These are phyloP conservation scores for Muscicapa adusta DNA, from an alignment of 2,113 vertebrate genomes.

Conservation along the genomic window DNA sequence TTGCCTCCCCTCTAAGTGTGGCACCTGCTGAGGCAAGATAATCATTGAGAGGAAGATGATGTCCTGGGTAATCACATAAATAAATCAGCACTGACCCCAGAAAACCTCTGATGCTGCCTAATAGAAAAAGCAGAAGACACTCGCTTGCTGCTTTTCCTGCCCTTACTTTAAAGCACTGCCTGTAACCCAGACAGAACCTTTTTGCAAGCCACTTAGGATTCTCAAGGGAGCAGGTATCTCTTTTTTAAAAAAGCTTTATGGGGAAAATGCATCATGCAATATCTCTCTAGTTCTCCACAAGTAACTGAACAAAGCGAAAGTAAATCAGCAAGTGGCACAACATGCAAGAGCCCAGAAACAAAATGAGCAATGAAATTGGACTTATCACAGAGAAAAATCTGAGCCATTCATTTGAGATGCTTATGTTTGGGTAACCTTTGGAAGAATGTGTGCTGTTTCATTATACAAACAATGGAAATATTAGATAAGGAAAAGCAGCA, in stretches of 20 bases:
- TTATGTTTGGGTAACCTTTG: constrained; percentile 58
- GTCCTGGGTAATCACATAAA: constrained; percentile 2
- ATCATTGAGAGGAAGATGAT: background rate
- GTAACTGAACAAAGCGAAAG: constrained; percentile 31
- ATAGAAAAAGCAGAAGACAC: background rate
- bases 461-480: constrained; percentile 52
- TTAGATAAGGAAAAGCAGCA: constrained; percentile 19
- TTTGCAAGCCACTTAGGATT: background rate
- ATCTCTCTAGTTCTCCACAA: background rate
- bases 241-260: background rate
- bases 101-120: constrained; percentile 26
- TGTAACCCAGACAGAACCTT: background rate
- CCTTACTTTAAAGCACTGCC: background rate
- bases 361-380: background rate
- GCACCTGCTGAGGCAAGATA: constrained; percentile 6
- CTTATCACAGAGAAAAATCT: constrained; percentile 42
- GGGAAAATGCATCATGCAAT: background rate
- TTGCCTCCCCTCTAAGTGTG: background rate
- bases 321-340: background rate
- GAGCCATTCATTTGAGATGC: constrained; percentile 50
- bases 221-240: background rate
- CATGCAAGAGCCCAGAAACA: constrained; percentile 43
- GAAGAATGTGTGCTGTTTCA: constrained; percentile 55
- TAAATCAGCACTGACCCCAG: constrained; percentile 14
- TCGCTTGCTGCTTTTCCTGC: background rate